Evolutionary conservation across 2,797 vertebrate genomes (phyloP), one percentile per base, ranked within the genome.

Genomic region (Enteromius anoplus): DNA sequence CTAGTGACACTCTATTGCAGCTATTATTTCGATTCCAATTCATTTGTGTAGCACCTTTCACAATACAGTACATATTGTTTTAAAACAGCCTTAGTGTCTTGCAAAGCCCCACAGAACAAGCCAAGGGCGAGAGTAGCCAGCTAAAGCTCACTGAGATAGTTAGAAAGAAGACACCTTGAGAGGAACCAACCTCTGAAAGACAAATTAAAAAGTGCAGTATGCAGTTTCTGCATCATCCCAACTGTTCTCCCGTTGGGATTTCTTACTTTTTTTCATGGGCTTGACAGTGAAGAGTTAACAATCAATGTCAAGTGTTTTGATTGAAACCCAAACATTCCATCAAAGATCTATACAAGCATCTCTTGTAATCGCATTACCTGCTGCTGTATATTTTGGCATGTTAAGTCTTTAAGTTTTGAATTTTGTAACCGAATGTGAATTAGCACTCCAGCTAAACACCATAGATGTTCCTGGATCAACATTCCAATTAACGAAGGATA

Each of bases 21-120:
- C 72, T 37, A 21, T 73, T 55, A 75, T 75, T 55, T 73, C 10
- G 53, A 7, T 73, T 53, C 29, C 49, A 73, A 53, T 34, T 73
- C 5, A 73, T 73, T 37, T 53, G 47, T 73, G 29, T 53, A 7
- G 17, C 71, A 72, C 17, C 29, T 37, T 75, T 55, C 29, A 37
- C 19, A 37, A 37, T n/a, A n/a, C n/a, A n/a, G n/a, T 55, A 55
- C 32, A 7, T 34, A 55, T 37, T 23, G 21, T 75, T 75, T 51
- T 51, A 55, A 37, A 37, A 21, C 72, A 55, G 49, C 21, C 32
- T 75, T 72, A n/a, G 49, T 55, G 21, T 37, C 34, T 66, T 66
- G 5, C 34, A 66, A 40, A 21, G 17, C 64, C 6, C 49, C 21
- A n/a, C 2, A 8, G 32, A 55, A 3, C 21, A 75, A 55, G 72